Conservation (phyloP, 2,797 vertebrate genomes). For the Syngnathus acus region DNA sequence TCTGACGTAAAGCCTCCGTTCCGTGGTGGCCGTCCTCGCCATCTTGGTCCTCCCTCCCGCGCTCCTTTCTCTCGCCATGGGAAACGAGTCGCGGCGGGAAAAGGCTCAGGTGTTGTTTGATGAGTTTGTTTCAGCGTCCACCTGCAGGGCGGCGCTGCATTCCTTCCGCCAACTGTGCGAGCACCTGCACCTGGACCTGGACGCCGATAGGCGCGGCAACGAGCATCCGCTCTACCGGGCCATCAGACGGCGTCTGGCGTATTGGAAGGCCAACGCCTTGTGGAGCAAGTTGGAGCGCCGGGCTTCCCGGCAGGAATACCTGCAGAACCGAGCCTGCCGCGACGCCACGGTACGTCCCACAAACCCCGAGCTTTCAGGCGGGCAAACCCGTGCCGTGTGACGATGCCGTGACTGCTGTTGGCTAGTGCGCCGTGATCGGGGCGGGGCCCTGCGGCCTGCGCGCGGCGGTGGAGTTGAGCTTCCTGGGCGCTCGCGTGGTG, state of each 20-base stretch:
- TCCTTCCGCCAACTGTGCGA: conserved; percentile 88
- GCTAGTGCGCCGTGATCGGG: conserved; percentile 89
- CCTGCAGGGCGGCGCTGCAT: conserved; percentile 81
- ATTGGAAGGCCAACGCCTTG: conserved; percentile 92
- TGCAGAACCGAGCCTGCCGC: conserved; percentile 76
- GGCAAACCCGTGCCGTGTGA: not conserved
- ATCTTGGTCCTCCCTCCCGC: conserved; percentile 7
- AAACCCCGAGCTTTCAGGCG: too few species aligned
- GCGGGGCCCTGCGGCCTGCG: conserved; percentile 92
- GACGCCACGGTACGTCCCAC: conserved; percentile 74
- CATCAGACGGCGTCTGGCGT: conserved; percentile 84
- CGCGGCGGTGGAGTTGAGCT: conserved; percentile 86
- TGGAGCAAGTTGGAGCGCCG: conserved; percentile 93
- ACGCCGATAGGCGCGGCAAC: conserved; percentile 9
- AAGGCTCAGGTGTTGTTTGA: conserved; percentile 83
- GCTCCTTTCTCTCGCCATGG: conserved; percentile 46
- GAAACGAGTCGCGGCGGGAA: conserved; percentile 53
- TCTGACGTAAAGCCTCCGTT: too few species aligned
- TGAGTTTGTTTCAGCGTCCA: conserved; percentile 84
- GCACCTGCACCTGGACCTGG: conserved; percentile 67
- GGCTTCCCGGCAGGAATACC: conserved; percentile 82
- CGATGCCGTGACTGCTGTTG: conserved; percentile 8
- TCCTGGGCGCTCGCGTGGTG: conserved; percentile 89
- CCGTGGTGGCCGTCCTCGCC: too few species aligned
- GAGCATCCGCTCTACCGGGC: conserved; percentile 77